Percentiles rank a stretch among this genome's conserved stretches.
Evolutionary conservation across 2,888 invertebrate genomes (phyloP).

Genomic region (Lissonota sp.): DNA sequence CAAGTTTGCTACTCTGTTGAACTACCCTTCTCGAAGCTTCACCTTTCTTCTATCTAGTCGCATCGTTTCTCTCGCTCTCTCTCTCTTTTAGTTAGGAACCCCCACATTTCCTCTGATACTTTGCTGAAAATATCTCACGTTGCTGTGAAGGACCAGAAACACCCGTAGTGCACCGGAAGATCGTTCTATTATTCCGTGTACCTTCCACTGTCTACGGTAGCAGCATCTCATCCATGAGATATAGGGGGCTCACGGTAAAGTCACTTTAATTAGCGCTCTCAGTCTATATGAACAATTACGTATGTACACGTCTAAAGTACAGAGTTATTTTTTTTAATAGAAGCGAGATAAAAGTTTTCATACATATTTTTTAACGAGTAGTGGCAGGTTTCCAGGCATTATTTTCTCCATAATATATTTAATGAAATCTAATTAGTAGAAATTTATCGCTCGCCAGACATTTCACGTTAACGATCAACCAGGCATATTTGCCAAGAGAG

Average conservation of each 20-base stretch:
- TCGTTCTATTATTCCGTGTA: not conserved
- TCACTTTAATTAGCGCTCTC: slow-evolving; percentile 9
- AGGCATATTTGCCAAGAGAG: slow-evolving; percentile 45
- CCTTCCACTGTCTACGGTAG: too few relatives aligned
- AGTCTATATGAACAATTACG: not conserved
- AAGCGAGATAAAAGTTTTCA: too few relatives aligned
- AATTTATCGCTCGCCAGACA: slow-evolving; percentile 2
- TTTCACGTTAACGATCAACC: slow-evolving; percentile 33
- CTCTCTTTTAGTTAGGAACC: not conserved
- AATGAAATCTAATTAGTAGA: slow-evolving; percentile 23
- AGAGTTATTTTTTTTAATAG: too few relatives aligned
- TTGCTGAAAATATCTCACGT: not conserved
- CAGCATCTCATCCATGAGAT: not conserved
- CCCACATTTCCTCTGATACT: not conserved
- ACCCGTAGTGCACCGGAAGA: not conserved
- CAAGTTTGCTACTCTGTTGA: not conserved
- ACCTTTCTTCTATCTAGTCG: slow-evolving; percentile 2
- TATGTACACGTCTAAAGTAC: not conserved
- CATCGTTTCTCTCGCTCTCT: not conserved
- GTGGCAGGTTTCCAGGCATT: slow-evolving; percentile 35
- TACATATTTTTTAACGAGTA: too few relatives aligned
- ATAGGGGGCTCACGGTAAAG: not conserved
- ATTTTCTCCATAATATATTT: slow-evolving; percentile 6
- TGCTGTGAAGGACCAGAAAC: not conserved
- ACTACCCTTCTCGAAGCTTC: not conserved